Evolutionary conservation across 2,888 invertebrate species (phyloP), one percentile per base, ranked within the genome.

Genomic region (Exephanes ischioxanthus): DNA sequence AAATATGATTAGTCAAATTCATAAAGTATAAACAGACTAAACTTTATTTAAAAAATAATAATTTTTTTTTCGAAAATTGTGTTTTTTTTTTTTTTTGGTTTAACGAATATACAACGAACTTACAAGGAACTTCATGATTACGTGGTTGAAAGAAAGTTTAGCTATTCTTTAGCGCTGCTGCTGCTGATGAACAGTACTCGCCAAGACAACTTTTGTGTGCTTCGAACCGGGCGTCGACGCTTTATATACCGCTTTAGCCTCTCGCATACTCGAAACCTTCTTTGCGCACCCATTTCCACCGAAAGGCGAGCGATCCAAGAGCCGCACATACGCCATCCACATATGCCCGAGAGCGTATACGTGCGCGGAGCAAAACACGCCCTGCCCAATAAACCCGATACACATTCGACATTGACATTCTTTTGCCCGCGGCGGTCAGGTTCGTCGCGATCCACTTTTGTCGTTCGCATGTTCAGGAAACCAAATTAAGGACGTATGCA

Each of bases 151-250:
- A 41, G 53, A 55, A 45, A 14, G 71, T 55, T 51, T 68, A 86
- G 90, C 88, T 91, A 87, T 87, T 89, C 89, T 86, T 84, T 67
- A 83, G 88, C 92, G 92, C 92, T 92, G 88, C 88, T 87, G 88
- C 85, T 87, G 86, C 88, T 88, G 84, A 79, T 58, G 81, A 83
- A 87, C 91, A 92, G 91, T 90, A 92, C 90, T 92, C 92, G 92
- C 90, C 85, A 88, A 90, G 91, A 90, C 89, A 89, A 90, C 88
- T 88, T 87, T 80, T 73, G 88, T 86, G 86, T 88, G 81, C 80
- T 76, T 81, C 71, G 81, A 79, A 71, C 80, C 79, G 48, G 76
- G 84, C 63, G 83, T 30, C 85, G 51, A 72, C 84, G 73, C 90
- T 89, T 91, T 91, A 91, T 91, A 91, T 91, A 91, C 84, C 80